Conservation (phyloP, 1,140 invertebrate species). For the Venturia canescens region DNA sequence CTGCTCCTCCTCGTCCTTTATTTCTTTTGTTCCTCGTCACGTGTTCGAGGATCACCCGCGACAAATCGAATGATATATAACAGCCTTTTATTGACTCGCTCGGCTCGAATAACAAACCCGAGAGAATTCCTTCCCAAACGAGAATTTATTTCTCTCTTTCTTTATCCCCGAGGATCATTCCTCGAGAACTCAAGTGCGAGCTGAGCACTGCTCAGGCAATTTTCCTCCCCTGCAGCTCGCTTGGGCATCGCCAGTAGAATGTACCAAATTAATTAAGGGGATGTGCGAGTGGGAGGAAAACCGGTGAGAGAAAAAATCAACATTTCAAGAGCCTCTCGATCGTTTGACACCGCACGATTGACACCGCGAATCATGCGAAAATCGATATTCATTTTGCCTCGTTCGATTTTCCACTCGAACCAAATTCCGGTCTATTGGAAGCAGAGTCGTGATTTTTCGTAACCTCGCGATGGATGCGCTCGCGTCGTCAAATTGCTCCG, state of each 20-base stretch:
- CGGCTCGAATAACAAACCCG: slow-evolving; percentile 53
- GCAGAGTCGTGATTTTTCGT: neutral
- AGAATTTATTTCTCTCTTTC: slow-evolving; percentile 35
- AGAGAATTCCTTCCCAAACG: slow-evolving; percentile 35
- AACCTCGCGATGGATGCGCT: neutral
- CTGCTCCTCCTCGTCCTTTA: no score
- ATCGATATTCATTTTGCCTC: neutral
- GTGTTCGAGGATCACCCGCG: slow-evolving; percentile 31
- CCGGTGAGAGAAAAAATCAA: neutral
- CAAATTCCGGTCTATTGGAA: neutral
- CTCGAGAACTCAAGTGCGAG: neutral
- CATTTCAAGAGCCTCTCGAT: neutral
- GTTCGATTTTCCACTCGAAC: neutral
- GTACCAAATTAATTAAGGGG: no score
- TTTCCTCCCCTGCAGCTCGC: neutral
- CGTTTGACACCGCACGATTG: neutral
- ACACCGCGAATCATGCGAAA: neutral
- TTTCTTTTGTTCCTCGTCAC: slow-evolving; percentile 6
- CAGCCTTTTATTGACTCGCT: slow-evolving; percentile 45
- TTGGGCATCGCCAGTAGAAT: neutral
- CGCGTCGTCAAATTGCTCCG: neutral
- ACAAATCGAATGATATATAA: slow-evolving; percentile 50
- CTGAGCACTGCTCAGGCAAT: no score
- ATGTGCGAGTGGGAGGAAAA: no score
- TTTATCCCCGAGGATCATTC: neutral